phyloP scores from a whole-genome alignment of 2,888 invertebrate species.

The Fragum whitleyi region DNA sequence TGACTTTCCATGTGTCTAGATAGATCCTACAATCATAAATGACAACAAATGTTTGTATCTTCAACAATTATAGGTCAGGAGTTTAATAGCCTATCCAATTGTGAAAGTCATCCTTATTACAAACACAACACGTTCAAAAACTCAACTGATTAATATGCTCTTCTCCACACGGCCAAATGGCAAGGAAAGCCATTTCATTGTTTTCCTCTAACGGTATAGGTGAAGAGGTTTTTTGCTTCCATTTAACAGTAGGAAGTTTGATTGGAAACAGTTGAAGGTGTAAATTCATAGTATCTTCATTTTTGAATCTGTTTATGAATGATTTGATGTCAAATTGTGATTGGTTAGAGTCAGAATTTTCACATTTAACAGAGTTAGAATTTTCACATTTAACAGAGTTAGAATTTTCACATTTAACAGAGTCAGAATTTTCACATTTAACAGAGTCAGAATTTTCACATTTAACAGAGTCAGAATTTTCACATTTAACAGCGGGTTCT shows the following conservation, averaged over 20 bases:
- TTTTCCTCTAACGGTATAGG: not conserved
- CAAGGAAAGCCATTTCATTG: not conserved
- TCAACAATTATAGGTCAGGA: not conserved
- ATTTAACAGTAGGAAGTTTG: not conserved
- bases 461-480: not conserved
- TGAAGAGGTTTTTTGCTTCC: not conserved
- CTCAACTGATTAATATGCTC: constrained; percentile 3
- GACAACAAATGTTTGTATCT: not conserved
- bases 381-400: too few species aligned
- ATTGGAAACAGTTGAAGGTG: constrained; percentile 4
- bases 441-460: not conserved
- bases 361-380: too few species aligned
- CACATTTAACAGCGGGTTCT: not conserved
- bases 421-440: too few species aligned
- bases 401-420: too few species aligned
- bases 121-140: not conserved
- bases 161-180: constrained; percentile 16
- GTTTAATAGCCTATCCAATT: constrained; percentile 9
- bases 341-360: too few species aligned
- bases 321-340: not conserved
- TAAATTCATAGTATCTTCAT: not conserved
- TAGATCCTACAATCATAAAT: not conserved
- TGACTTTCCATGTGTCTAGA: not conserved
- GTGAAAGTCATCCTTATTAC: constrained; percentile 1
- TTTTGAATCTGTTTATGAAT: not conserved